These are phyloP conservation scores for Argynnis bischoffii DNA, from an alignment of 2,888 invertebrate species.

Conservation along the genomic window DNA sequence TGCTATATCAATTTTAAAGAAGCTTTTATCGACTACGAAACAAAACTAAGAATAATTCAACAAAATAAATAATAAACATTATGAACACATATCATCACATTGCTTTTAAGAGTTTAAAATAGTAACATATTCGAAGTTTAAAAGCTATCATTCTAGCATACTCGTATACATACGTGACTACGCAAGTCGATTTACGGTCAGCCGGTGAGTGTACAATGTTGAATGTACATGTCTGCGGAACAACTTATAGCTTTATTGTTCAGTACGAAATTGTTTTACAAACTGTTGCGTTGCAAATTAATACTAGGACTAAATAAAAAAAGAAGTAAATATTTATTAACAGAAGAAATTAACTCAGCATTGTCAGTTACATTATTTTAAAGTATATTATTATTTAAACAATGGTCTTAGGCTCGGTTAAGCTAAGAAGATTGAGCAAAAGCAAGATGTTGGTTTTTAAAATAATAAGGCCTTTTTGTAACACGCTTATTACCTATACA, in stretches of 20 bases:
- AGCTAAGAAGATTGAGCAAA: no score
- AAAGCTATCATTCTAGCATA: neutral
- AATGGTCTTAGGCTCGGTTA: no score
- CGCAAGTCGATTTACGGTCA: conserved; percentile 26
- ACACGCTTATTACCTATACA: no score
- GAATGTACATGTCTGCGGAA: conserved; percentile 25
- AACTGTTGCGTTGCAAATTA: conserved; percentile 2
- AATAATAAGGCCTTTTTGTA: no score
- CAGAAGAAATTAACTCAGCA: neutral
- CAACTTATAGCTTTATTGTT: conserved; percentile 34
- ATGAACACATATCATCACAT: no score
- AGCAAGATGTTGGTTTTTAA: no score
- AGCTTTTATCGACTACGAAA: no score
- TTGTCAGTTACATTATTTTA: no score
- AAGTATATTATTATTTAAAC: no score
- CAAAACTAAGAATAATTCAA: no score
- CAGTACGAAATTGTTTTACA: conserved; percentile 18
- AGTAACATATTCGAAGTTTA: neutral
- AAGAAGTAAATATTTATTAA: neutral
- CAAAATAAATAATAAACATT: no score
- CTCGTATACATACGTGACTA: conserved; percentile 10
- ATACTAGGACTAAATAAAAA: neutral
- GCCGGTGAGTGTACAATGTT: conserved; percentile 22
- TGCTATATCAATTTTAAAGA: no score
- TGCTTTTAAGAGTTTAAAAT: neutral